Evolutionary conservation across 2,888 invertebrate species (phyloP).

Genomic region (Ecliptopera silaceata): DNA sequence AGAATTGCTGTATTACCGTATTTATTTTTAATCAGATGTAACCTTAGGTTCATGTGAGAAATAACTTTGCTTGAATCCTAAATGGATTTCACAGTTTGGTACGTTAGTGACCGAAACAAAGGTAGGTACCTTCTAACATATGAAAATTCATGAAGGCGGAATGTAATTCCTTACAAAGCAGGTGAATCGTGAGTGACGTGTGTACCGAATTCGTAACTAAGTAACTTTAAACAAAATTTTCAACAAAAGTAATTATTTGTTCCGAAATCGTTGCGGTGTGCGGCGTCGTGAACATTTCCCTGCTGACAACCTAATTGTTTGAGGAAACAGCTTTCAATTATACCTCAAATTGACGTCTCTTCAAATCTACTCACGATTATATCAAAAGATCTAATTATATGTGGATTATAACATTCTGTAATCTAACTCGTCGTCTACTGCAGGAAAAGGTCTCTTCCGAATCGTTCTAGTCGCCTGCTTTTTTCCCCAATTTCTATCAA

Average conservation of each 20-base stretch:
- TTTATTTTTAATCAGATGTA: slow-evolving; percentile 4
- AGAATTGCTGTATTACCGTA: slow-evolving; percentile 1
- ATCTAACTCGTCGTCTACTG: too few relatives aligned
- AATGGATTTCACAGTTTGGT: slow-evolving; percentile 1
- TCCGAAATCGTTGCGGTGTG: slow-evolving; percentile 52
- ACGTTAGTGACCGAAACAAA: slow-evolving; percentile 24
- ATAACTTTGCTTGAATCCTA: not conserved
- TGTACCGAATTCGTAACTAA: slow-evolving; percentile 47
- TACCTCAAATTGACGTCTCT: slow-evolving; percentile 45
- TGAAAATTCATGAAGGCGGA: slow-evolving; percentile 33
- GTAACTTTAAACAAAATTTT: slow-evolving; percentile 48
- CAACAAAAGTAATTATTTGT: slow-evolving; percentile 66
- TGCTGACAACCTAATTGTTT: slow-evolving; percentile 65
- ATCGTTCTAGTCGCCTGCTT: too few relatives aligned
- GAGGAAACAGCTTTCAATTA: slow-evolving; percentile 65
- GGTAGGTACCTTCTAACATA: slow-evolving; percentile 17
- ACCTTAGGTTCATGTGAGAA: not conserved
- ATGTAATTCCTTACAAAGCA: slow-evolving; percentile 41
- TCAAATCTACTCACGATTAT: slow-evolving; percentile 48
- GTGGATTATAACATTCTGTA: too few relatives aligned
- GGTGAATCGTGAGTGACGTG: slow-evolving; percentile 47
- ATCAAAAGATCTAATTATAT: not conserved
- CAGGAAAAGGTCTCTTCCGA: too few relatives aligned
- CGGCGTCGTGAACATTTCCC: slow-evolving; percentile 42
- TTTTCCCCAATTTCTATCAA: too few relatives aligned